phyloP scores from a whole-genome alignment of 53 echinoderm and acorn worm genomes.

The Hippasteria phrygiana region DNA sequence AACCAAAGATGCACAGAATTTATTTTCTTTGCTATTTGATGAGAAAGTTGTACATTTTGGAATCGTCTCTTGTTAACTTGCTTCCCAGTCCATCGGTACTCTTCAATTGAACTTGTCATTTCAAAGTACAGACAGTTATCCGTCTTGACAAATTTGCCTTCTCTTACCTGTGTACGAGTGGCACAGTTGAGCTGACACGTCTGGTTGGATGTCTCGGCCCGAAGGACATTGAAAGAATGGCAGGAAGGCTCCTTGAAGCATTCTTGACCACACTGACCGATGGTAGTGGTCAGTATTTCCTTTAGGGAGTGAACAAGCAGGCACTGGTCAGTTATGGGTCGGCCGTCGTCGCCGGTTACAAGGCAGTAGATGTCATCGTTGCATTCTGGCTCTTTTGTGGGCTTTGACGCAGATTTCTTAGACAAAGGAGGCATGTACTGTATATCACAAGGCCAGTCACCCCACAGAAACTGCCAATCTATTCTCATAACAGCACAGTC shows the following conservation, averaged over 20 bases:
- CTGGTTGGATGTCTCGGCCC: background rate
- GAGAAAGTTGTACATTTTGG: too few species aligned
- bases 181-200: background rate
- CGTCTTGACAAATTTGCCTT: background rate
- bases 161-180: background rate
- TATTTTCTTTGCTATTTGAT: too few species aligned
- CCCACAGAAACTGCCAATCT: background rate
- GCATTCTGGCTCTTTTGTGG: background rate
- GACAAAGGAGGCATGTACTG: background rate
- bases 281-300: background rate
- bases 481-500: background rate
- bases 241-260: background rate
- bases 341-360: background rate
- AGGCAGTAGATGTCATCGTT: background rate
- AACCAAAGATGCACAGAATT: too few species aligned
- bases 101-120: too few species aligned
- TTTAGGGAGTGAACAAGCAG: background rate
- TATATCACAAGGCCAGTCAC: background rate
- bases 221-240: background rate
- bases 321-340: background rate
- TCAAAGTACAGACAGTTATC: background rate
- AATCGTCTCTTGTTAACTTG: too few species aligned
- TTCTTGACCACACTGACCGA: background rate
- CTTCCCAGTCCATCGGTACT: too few species aligned
- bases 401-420: background rate